A percentile compares a stretch with the other conserved stretches of the same genome.
These are phyloP conservation scores for Pleuronectes platessa DNA, from an alignment of 2,113 vertebrate genomes.

Conservation along the genomic window DNA sequence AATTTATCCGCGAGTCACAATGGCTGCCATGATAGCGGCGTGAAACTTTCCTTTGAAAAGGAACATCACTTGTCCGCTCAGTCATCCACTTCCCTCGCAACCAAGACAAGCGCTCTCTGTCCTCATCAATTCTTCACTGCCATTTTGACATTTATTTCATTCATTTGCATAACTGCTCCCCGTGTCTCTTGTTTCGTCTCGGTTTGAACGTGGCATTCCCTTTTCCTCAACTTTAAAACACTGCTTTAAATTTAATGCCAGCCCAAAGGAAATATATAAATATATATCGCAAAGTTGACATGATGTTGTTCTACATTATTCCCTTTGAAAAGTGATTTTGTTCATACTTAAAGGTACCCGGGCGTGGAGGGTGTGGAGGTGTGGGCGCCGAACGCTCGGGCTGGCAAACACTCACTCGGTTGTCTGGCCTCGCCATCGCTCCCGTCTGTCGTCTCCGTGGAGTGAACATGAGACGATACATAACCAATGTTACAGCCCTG, in stretches of 20 bases:
- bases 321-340: slow-evolving; percentile 83
- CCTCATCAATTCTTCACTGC: slow-evolving; percentile 86
- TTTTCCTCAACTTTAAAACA: slow-evolving; percentile 72
- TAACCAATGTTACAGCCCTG: slow-evolving; percentile 36
- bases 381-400: slow-evolving; percentile 37
- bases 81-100: slow-evolving; percentile 64
- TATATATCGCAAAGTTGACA: slow-evolving; percentile 77
- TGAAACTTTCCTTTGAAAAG: slow-evolving; percentile 88
- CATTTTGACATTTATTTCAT: slow-evolving; percentile 82
- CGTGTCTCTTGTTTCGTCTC: slow-evolving; percentile 57
- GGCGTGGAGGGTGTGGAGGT: slow-evolving; percentile 47
- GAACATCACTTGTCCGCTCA: slow-evolving; percentile 77
- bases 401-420: slow-evolving; percentile 60
- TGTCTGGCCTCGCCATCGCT: slow-evolving; percentile 55
- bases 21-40: slow-evolving; percentile 84
- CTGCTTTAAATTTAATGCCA: slow-evolving; percentile 78
- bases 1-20: slow-evolving; percentile 92
- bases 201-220: slow-evolving; percentile 63
- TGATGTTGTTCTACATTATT: slow-evolving; percentile 82
- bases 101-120: slow-evolving; percentile 81
- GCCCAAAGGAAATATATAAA: slow-evolving; percentile 76
- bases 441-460: slow-evolving; percentile 33
- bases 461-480: slow-evolving; percentile 53
- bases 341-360: slow-evolving; percentile 72
- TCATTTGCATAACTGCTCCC: slow-evolving; percentile 80